Evolutionary conservation across 53 echinoderm and acorn worm genomes (phyloP).

Genomic region (Astropecten irregularis): DNA sequence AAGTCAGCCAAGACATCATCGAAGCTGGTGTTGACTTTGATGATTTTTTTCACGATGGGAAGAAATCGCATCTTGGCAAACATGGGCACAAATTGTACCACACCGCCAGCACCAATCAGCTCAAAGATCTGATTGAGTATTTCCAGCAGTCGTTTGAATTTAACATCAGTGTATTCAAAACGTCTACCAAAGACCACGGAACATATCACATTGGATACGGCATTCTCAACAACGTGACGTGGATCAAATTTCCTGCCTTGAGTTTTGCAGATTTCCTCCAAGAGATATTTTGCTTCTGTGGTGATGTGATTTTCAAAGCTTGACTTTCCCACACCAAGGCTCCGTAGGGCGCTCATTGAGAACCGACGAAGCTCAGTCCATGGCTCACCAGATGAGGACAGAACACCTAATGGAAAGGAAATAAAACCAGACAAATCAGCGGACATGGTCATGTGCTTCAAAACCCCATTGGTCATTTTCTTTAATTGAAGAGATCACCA

Average conservation of each 20-base stretch:
- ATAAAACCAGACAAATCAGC: background rate
- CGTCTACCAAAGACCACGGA: slow-evolving; percentile 49
- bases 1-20: slow-evolving; percentile 15
- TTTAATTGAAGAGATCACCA: too few species aligned
- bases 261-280: slow-evolving; percentile 13
- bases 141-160: slow-evolving; percentile 24
- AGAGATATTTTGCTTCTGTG: slow-evolving; percentile 24
- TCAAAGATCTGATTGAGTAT: slow-evolving; percentile 24
- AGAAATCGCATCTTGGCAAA: slow-evolving; percentile 39
- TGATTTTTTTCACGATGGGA: slow-evolving; percentile 10
- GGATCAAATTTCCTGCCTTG: slow-evolving; percentile 5
- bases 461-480: too few species aligned
- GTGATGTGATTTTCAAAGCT: slow-evolving; percentile 49
- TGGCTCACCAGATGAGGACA: slow-evolving; percentile 40
- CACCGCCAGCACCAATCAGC: slow-evolving; percentile 45
- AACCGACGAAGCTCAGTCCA: slow-evolving; percentile 59
- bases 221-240: slow-evolving; percentile 31
- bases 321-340: slow-evolving; percentile 50
- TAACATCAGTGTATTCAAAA: slow-evolving; percentile 45
- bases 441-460: background rate
- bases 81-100: slow-evolving; percentile 46
- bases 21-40: slow-evolving; percentile 19
- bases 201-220: slow-evolving; percentile 55
- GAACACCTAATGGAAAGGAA: slow-evolving; percentile 23
- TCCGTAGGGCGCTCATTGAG: slow-evolving; percentile 27